Conservation (phyloP, 2,888 invertebrate genomes). For the Tetranychus truncatus region DNA sequence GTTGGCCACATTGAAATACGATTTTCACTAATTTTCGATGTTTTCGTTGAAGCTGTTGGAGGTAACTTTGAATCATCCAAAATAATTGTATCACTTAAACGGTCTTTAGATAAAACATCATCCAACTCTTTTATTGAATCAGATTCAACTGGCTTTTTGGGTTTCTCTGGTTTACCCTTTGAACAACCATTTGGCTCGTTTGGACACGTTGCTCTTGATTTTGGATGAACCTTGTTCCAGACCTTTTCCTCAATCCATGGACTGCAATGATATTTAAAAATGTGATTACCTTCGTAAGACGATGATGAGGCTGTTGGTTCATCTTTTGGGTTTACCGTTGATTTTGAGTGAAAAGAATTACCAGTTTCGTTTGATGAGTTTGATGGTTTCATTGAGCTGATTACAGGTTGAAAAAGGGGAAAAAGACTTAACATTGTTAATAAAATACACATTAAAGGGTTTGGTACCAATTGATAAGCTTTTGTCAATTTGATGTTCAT, state of each 20-base stretch:
- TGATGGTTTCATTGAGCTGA: neutral
- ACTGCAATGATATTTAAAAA: conserved; percentile 12
- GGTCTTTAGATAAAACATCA: neutral
- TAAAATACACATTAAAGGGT: neutral
- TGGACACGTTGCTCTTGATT: neutral
- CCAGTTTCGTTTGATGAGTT: neutral
- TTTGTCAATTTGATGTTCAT: neutral
- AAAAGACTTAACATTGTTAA: neutral
- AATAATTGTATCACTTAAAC: neutral
- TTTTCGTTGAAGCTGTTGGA: neutral
- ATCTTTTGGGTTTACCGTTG: neutral
- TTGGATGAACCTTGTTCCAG: neutral
- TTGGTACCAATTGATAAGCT: neutral
- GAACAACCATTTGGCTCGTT: neutral
- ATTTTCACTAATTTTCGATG: neutral
- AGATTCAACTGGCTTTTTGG: neutral
- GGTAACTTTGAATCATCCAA: neutral
- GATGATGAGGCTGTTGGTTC: neutral
- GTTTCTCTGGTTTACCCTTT: neutral
- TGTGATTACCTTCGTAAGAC: neutral
- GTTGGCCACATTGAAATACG: neutral
- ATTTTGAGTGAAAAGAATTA: neutral
- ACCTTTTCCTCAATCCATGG: conserved; percentile 7
- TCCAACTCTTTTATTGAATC: neutral
- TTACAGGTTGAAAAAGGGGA: neutral